Evolutionary conservation across 1,140 invertebrate genomes (phyloP).

Genomic region (Drosophila rufa): DNA sequence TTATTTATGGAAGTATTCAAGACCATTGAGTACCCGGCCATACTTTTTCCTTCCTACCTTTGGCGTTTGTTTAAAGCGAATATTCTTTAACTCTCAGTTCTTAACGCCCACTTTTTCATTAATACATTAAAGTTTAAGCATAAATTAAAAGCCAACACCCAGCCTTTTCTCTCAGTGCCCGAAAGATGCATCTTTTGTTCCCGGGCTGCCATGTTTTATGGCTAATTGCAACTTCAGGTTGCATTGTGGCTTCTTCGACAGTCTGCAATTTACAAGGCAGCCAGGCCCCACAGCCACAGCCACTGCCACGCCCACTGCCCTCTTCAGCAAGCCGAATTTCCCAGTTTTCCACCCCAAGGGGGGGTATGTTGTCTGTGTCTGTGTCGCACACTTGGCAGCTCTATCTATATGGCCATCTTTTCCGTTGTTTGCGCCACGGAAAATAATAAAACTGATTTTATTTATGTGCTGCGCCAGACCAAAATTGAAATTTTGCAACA

Average conservation of each 20-base stretch:
- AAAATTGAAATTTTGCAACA: conserved; percentile 77
- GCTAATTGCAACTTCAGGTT: conserved; percentile 75
- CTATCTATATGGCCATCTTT: conserved; percentile 27
- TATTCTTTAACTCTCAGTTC: too few species aligned
- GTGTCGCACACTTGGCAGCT: conserved; percentile 59
- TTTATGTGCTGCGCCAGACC: conserved; percentile 73
- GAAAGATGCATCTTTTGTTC: conserved; percentile 40
- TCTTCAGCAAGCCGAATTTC: conserved; percentile 4
- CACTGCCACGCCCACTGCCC: neutral
- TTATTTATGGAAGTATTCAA: too few species aligned
- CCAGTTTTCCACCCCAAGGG: conserved; percentile 1
- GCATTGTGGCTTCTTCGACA: conserved; percentile 52
- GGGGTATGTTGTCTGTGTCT: neutral
- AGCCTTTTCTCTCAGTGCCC: neutral
- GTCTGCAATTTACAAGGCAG: conserved; percentile 9
- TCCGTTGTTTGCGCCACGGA: conserved; percentile 29
- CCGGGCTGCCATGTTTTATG: conserved; percentile 51
- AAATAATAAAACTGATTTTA: conserved; percentile 83
- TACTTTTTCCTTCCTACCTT: too few species aligned
- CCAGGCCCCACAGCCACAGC: neutral
- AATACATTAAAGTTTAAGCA: too few species aligned
- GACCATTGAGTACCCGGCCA: too few species aligned
- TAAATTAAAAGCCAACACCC: too few species aligned
- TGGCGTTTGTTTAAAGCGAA: too few species aligned
- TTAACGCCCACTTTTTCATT: too few species aligned